These are phyloP conservation scores for Phenacoccus solenopsis DNA, from an alignment of 1,140 invertebrate genomes.

Conservation along the genomic window DNA sequence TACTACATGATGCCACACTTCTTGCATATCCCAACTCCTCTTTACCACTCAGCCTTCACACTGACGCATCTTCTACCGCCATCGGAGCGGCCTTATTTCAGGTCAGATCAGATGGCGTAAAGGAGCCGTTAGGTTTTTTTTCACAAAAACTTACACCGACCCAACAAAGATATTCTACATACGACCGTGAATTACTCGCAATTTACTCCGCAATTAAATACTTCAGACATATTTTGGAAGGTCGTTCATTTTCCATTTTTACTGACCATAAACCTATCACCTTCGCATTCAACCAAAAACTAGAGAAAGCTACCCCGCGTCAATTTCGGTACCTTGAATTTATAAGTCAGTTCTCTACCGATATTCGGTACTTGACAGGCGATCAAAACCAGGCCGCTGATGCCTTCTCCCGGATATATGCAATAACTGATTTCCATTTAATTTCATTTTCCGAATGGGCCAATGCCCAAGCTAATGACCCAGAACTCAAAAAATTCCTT, in stretches of 20 bases:
- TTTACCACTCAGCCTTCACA: conserved; percentile 17
- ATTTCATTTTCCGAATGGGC: no score
- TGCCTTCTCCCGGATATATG: not conserved
- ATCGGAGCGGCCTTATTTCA: conserved; percentile 25
- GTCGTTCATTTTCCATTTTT: conserved; percentile 29
- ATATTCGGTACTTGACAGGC: conserved; percentile 32
- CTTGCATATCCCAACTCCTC: conserved; percentile 20
- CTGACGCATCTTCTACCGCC: conserved; percentile 26
- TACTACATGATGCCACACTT: conserved; percentile 25
- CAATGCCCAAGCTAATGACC: no score
- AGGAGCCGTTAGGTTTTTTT: conserved; percentile 33
- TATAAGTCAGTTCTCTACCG: conserved; percentile 32
- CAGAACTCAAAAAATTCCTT: no score
- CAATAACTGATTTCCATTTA: not conserved
- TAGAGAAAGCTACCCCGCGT: conserved; percentile 28
- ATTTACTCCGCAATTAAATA: conserved; percentile 34
- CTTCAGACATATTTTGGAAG: conserved; percentile 36
- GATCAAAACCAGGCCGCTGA: not conserved
- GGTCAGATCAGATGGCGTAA: not conserved
- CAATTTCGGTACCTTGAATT: conserved; percentile 32
- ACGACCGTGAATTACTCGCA: conserved; percentile 37
- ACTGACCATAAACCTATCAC: conserved; percentile 35
- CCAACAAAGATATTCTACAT: conserved; percentile 33
- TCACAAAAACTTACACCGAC: conserved; percentile 31
- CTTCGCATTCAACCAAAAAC: conserved; percentile 30